Evolutionary conservation across 2,113 vertebrate species (phyloP).

Genomic region (Centrocercus urophasianus): DNA sequence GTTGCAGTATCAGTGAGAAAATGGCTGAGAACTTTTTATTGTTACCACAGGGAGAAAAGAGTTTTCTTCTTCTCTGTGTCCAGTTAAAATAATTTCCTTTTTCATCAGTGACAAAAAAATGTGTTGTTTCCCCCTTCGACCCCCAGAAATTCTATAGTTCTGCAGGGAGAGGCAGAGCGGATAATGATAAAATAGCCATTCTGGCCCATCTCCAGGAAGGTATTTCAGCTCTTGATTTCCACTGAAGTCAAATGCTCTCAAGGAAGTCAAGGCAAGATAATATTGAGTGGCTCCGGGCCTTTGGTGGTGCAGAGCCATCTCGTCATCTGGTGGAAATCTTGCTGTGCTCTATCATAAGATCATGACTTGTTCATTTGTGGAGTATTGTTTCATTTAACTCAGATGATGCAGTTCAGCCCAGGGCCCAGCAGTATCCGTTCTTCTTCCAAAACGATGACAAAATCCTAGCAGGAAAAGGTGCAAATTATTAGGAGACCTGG

Average conservation of each 20-base stretch:
- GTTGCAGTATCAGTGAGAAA: slow-evolving; percentile 9
- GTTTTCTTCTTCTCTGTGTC: not conserved
- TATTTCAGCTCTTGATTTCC: slow-evolving; percentile 25
- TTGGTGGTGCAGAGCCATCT: not conserved
- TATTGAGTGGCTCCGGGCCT: slow-evolving; percentile 7
- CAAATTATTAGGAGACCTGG: not conserved
- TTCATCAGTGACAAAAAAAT: slow-evolving; percentile 9
- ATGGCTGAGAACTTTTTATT: slow-evolving; percentile 49
- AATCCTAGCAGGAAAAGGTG: not conserved
- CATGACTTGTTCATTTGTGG: not conserved
- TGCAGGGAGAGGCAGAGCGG: not conserved
- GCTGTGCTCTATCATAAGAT: not conserved
- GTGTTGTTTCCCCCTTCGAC: not conserved
- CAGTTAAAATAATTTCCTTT: slow-evolving; percentile 34
- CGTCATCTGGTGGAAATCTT: not conserved
- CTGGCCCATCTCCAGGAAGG: slow-evolving; percentile 17
- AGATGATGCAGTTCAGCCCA: not conserved
- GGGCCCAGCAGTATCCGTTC: not conserved
- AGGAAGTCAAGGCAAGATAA: not conserved
- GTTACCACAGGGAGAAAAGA: slow-evolving; percentile 10
- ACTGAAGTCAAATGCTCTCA: not conserved
- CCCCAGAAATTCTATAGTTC: not conserved
- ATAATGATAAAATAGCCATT: not conserved
- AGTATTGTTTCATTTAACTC: not conserved
- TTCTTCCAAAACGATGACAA: not conserved